A percentile compares a stretch with the other conserved stretches of the same genome.
These are phyloP conservation scores for Myotis daubentonii DNA, from an alignment of 2,797 vertebrate species.

Conservation along the genomic window DNA sequence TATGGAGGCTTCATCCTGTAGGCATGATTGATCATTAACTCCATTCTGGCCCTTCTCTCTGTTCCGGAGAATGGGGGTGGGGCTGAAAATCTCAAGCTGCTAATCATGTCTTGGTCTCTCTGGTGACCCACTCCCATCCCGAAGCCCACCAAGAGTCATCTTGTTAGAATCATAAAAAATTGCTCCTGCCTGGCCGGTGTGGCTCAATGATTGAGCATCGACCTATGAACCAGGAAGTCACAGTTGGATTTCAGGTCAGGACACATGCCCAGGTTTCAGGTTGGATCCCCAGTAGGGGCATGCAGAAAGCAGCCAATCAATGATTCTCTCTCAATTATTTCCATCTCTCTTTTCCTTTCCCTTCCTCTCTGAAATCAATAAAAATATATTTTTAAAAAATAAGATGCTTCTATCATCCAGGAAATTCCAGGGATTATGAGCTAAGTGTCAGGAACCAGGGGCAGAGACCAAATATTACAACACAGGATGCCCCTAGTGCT, in stretches of 20 bases:
- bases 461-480: neutral
- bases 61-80: neutral
- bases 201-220: too few species aligned
- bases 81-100: neutral
- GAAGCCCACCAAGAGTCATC: neutral
- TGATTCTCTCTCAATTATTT: too few species aligned
- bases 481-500: neutral
- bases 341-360: too few species aligned
- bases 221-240: too few species aligned
- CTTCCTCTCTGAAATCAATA: too few species aligned
- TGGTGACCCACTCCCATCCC: neutral
- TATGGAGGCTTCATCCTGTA: neutral
- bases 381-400: too few species aligned
- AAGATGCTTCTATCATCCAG: neutral
- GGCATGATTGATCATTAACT: accelerated
- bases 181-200: too few species aligned
- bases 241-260: too few species aligned
- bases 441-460: neutral
- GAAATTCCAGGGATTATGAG: neutral
- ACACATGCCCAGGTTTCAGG: too few species aligned
- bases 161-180: neutral
- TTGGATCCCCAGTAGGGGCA: too few species aligned
- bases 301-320: too few species aligned
- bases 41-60: neutral
- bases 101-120: neutral